Conservation (phyloP, 2,113 vertebrate genomes). For the Chrysochloris asiatica region DNA sequence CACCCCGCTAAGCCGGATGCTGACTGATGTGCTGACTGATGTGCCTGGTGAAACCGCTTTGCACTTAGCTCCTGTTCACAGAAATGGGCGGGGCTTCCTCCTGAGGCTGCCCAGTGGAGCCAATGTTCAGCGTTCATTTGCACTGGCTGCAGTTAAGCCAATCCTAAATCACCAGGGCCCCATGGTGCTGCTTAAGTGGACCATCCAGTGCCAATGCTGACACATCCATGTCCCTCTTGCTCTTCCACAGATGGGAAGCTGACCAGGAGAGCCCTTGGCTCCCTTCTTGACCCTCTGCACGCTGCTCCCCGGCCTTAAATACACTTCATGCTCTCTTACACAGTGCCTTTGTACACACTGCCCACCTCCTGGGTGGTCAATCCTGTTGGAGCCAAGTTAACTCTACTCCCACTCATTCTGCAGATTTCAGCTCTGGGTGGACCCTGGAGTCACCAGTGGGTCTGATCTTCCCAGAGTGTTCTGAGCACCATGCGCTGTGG, state of each 20-base stretch:
- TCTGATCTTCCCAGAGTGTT: not conserved
- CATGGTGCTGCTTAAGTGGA: not conserved
- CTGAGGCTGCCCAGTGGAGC: too few species aligned
- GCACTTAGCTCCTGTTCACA: too few species aligned
- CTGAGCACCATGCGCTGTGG: too few species aligned
- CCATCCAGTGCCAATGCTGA: not conserved
- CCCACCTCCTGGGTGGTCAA: too few species aligned
- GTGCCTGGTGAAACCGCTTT: not conserved
- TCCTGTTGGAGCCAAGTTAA: not conserved
- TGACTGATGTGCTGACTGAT: too few species aligned
- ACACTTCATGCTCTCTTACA: not conserved
- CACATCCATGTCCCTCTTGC: fast-evolving
- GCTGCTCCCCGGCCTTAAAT: not conserved
- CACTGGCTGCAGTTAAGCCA: not conserved
- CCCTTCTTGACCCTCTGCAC: not conserved
- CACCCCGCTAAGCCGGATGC: too few species aligned
- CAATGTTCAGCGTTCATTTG: not conserved
- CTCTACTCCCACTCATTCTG: not conserved
- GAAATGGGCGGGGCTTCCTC: not conserved
- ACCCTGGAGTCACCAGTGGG: not conserved
- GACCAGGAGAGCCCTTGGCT: not conserved
- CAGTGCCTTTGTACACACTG: not conserved
- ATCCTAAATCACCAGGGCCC: not conserved
- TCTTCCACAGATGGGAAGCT: not conserved
- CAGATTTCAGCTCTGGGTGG: not conserved